Conservation (phyloP, 1,140 invertebrate species). For the Patella vulgata region DNA sequence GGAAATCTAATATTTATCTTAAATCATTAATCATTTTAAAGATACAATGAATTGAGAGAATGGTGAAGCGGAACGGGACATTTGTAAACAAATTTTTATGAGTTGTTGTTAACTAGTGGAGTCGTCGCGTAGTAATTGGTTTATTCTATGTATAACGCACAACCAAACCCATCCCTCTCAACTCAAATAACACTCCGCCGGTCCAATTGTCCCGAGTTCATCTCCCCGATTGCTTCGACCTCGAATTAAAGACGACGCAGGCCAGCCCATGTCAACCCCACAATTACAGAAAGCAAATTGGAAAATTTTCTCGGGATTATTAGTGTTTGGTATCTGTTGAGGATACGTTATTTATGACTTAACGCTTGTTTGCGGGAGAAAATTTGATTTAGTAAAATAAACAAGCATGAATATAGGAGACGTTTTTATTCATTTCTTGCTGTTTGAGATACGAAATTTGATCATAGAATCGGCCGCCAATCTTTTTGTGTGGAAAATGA, state of each 20-base stretch:
- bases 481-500: too few species aligned
- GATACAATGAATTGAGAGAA: slow-evolving; percentile 8
- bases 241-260: slow-evolving; percentile 14
- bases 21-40: slow-evolving; percentile 24
- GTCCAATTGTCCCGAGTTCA: slow-evolving; percentile 6
- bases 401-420: too few species aligned
- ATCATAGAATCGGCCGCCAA: too few species aligned
- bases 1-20: slow-evolving; percentile 29
- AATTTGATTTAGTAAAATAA: too few species aligned
- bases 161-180: slow-evolving; percentile 17
- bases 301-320: slow-evolving; percentile 24
- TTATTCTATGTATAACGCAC: slow-evolving; percentile 35
- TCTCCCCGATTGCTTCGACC: slow-evolving; percentile 21
- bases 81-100: slow-evolving; percentile 20
- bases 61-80: background rate
- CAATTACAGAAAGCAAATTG: slow-evolving; percentile 33
- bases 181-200: slow-evolving; percentile 18
- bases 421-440: too few species aligned
- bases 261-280: slow-evolving; percentile 14
- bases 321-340: slow-evolving; percentile 15
- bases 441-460: too few species aligned
- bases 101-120: slow-evolving; percentile 14
- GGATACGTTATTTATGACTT: slow-evolving; percentile 23
- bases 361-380: too few species aligned
- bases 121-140: slow-evolving; percentile 28